phyloP scores from a whole-genome alignment of 2,797 vertebrate genomes.

The Bradypodion ventrale region DNA sequence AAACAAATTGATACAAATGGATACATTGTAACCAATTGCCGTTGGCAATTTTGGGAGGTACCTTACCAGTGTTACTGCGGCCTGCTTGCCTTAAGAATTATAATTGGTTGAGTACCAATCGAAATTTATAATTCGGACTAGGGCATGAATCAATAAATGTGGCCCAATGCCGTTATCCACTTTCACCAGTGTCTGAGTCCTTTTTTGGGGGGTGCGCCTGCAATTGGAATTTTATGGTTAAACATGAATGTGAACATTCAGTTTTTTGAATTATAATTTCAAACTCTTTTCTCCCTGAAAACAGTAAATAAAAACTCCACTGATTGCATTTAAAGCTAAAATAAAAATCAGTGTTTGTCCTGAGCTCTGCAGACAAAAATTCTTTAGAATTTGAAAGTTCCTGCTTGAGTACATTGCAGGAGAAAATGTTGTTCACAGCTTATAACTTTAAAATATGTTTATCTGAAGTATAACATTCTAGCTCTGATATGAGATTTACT shows the following conservation, averaged over 20 bases:
- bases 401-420: constrained; percentile 39
- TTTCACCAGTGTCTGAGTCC: too few relatives aligned
- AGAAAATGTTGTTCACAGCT: constrained; percentile 56
- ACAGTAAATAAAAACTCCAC: not conserved
- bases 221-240: not conserved
- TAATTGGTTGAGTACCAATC: too few relatives aligned
- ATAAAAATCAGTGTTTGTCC: constrained; percentile 6
- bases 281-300: constrained; percentile 6
- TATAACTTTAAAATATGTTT: constrained; percentile 67
- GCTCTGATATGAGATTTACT: constrained; percentile 67
- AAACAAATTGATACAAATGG: too few relatives aligned
- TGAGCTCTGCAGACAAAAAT: constrained; percentile 35
- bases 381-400: constrained; percentile 42
- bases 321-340: constrained; percentile 23
- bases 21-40: too few relatives aligned
- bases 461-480: constrained; percentile 59
- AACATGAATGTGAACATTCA: not conserved
- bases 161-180: too few relatives aligned
- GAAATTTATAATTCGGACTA: too few relatives aligned
- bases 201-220: too few relatives aligned
- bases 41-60: too few relatives aligned
- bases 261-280: constrained; percentile 37
- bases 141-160: too few relatives aligned
- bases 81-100: too few relatives aligned
- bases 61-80: too few relatives aligned